Evolutionary conservation across 2,888 invertebrate species (phyloP).

Genomic region (Hecatera dysodea): DNA sequence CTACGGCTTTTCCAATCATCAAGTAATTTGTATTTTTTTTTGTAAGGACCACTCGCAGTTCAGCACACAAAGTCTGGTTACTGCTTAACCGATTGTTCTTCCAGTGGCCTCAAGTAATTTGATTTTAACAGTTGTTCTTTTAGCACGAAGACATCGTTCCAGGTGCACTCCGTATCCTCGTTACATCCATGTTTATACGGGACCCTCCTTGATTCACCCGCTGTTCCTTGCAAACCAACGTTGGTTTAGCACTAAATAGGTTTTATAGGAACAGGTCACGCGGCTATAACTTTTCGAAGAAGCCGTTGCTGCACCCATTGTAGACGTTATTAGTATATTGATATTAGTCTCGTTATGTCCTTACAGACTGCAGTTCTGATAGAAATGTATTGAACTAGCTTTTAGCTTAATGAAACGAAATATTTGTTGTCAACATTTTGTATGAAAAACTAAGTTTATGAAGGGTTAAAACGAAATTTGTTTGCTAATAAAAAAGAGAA

Average conservation of each 20-base stretch:
- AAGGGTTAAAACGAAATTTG: too few relatives aligned
- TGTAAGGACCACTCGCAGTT: too few relatives aligned
- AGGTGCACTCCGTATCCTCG: not conserved
- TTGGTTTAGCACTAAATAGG: constrained; percentile 21
- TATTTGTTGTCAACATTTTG: not conserved
- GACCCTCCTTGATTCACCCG: constrained; percentile 21
- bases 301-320: constrained; percentile 38
- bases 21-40: too few relatives aligned
- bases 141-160: constrained; percentile 1
- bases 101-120: too few relatives aligned
- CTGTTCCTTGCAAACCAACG: not conserved
- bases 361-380: not conserved
- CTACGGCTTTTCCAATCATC: too few relatives aligned
- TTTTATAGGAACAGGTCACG: constrained; percentile 38
- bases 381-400: not conserved
- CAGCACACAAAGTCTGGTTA: too few relatives aligned
- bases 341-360: constrained; percentile 11
- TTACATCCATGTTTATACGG: constrained; percentile 10
- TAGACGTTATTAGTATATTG: constrained; percentile 19
- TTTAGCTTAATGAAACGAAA: not conserved
- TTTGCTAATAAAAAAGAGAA: too few relatives aligned
- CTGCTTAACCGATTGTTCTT: too few relatives aligned
- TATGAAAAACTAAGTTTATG: not conserved
- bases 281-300: constrained; percentile 10
- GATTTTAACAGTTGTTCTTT: not conserved